Conservation (phyloP, 92 coral and sea anemone species). For the Porites evermanni region DNA sequence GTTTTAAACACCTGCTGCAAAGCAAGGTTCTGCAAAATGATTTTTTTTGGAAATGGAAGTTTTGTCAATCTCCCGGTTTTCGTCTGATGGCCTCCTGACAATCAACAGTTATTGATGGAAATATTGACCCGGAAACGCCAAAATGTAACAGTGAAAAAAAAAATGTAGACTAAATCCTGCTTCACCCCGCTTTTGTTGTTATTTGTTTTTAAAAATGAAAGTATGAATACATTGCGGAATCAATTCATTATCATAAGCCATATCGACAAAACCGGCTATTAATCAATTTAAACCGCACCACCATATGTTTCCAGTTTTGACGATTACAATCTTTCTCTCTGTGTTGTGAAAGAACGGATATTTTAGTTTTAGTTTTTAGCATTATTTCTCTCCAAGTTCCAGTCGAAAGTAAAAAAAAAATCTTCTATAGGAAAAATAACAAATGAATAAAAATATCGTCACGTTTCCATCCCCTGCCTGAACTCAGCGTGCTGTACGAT, state of each 20-base stretch:
- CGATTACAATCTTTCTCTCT: not conserved
- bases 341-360: not conserved
- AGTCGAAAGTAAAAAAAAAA: too few species aligned
- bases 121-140: too few species aligned
- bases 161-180: not conserved
- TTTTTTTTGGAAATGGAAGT: too few species aligned
- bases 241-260: slow-evolving; percentile 4
- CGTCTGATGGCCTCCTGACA: not conserved
- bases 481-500: too few species aligned
- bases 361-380: too few species aligned
- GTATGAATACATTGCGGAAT: slow-evolving; percentile 6
- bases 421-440: not conserved
- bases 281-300: slow-evolving; percentile 1
- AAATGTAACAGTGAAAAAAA: not conserved
- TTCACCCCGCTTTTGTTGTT: not conserved
- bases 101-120: not conserved
- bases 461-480: too few species aligned
- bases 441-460: not conserved
- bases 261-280: slow-evolving; percentile 13
- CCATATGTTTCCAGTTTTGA: not conserved
- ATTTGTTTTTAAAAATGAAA: not conserved
- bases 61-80: not conserved
- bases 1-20: not conserved
- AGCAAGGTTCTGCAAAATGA: not conserved
- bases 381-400: too few species aligned